These are phyloP conservation scores for Parnassius orleans DNA, from an alignment of 2,888 invertebrate species.

Conservation along the genomic window DNA sequence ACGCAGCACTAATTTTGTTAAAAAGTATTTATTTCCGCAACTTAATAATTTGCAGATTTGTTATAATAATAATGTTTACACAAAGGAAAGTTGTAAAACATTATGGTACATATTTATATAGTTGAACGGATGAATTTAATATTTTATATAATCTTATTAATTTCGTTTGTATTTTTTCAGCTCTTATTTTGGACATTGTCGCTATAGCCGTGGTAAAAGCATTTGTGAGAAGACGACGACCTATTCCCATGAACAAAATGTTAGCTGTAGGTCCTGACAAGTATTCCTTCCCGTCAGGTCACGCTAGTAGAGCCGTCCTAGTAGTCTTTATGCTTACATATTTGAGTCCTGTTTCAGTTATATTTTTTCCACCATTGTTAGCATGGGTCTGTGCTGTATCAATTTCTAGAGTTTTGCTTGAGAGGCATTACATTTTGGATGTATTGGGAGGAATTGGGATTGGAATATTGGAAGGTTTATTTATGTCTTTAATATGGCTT, in stretches of 20 bases:
- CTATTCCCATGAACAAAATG: constrained; percentile 85
- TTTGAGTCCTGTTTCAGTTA: constrained; percentile 81
- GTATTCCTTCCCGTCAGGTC: constrained; percentile 96
- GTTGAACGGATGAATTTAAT: constrained; percentile 2
- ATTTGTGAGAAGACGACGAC: constrained; percentile 87
- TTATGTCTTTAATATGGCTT: constrained; percentile 85
- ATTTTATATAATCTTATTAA: not conserved
- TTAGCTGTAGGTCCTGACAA: constrained; percentile 91
- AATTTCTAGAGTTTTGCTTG: constrained; percentile 89
- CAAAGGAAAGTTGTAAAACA: too few relatives aligned
- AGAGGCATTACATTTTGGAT: constrained; percentile 94
- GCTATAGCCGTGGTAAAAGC: constrained; percentile 90
- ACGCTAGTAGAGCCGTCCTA: constrained; percentile 91
- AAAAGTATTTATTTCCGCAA: too few relatives aligned
- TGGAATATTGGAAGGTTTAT: constrained; percentile 86
- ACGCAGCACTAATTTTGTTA: too few relatives aligned
- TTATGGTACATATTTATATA: too few relatives aligned
- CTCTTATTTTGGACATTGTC: constrained; percentile 89
- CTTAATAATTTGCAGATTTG: not conserved
- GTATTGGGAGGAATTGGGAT: constrained; percentile 87
- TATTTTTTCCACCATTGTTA: constrained; percentile 83
- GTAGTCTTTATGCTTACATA: constrained; percentile 87
- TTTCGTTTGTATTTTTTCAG: constrained; percentile 72
- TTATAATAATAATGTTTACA: not conserved
- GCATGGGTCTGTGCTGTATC: constrained; percentile 89